These are phyloP conservation scores for Thalassarche chlororhynchos DNA, from an alignment of 2,113 vertebrate genomes.

Conservation along the genomic window DNA sequence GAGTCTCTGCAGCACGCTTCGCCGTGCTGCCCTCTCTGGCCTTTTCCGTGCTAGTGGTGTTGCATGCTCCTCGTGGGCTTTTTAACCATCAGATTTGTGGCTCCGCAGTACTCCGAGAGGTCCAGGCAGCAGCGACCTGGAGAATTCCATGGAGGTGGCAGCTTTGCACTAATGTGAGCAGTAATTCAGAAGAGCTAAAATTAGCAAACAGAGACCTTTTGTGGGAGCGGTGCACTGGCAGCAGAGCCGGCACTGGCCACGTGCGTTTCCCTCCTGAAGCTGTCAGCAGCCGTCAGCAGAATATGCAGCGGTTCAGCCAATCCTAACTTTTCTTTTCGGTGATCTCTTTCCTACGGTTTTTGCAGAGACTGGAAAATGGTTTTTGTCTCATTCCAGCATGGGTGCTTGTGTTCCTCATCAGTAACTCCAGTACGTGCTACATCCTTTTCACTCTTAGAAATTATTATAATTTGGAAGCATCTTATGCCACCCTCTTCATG, in stretches of 20 bases:
- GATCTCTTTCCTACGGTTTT: slow-evolving; percentile 12
- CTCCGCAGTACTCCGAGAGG: not conserved
- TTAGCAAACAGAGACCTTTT: slow-evolving; percentile 30
- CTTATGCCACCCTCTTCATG: not conserved
- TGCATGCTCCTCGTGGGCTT: not conserved
- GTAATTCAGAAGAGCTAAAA: slow-evolving; percentile 40
- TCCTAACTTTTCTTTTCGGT: not conserved
- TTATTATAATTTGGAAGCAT: not conserved
- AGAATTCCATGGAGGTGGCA: not conserved
- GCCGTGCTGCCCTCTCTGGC: fast-evolving
- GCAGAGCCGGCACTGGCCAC: not conserved
- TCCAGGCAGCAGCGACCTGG: not conserved
- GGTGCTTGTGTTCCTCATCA: slow-evolving; percentile 51
- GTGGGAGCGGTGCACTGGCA: not conserved
- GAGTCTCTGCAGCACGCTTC: not conserved
- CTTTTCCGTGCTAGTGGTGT: not conserved
- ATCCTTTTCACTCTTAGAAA: not conserved
- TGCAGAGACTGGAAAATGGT: not conserved
- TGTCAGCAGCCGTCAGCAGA: slow-evolving; percentile 4
- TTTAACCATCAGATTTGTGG: not conserved
- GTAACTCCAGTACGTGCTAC: slow-evolving; percentile 32
- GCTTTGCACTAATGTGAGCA: not conserved
- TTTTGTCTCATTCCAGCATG: slow-evolving; percentile 7
- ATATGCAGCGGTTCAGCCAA: not conserved
- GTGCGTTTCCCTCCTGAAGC: not conserved